phyloP scores from a whole-genome alignment of 2,797 vertebrate species.

The Poecile montanus region DNA sequence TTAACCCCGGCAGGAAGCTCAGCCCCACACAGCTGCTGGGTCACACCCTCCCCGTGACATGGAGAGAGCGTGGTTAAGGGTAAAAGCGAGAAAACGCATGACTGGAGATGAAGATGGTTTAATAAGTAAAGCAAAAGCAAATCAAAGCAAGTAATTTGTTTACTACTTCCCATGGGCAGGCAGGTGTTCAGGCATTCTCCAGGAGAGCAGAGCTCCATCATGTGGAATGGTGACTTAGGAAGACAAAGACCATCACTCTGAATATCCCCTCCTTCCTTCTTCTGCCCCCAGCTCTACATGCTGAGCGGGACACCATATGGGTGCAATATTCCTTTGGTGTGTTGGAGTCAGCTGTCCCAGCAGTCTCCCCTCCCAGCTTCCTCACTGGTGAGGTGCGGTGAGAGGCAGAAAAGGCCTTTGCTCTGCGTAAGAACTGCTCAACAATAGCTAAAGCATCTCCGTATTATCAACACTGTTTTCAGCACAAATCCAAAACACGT shows the following conservation, averaged over 20 bases:
- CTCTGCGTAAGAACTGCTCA: neutral
- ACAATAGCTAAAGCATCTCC: neutral
- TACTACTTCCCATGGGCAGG: neutral
- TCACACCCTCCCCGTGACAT: neutral
- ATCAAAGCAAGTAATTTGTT: neutral
- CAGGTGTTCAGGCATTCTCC: neutral
- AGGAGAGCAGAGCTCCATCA: neutral
- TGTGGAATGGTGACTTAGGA: neutral
- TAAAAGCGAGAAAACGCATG: neutral
- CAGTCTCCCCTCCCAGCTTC: neutral
- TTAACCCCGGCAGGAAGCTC: neutral
- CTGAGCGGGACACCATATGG: neutral
- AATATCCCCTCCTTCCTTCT: neutral
- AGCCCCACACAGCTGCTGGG: neutral
- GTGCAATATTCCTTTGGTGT: neutral
- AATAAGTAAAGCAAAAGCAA: neutral
- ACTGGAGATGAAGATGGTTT: neutral
- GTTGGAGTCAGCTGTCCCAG: neutral
- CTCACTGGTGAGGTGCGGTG: accelerated
- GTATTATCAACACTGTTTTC: neutral
- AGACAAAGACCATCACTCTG: neutral
- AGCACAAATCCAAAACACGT: neutral
- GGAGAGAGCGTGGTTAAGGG: accelerated
- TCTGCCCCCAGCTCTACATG: neutral
- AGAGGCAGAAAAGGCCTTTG: neutral